phyloP scores from a whole-genome alignment of 2,113 vertebrate species.

The Laticauda colubrina region DNA sequence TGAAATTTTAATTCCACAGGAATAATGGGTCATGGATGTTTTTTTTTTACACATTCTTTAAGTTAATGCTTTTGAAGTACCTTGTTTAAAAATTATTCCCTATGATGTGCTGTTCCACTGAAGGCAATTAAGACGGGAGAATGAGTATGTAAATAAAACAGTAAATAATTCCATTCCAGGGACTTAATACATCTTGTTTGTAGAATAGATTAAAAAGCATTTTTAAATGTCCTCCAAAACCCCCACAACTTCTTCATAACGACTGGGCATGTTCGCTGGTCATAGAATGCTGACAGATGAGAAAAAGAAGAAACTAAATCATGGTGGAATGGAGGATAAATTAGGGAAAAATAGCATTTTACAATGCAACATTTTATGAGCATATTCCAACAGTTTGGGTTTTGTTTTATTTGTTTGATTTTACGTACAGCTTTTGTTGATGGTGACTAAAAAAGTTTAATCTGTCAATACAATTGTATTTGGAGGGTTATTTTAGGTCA shows the following conservation, averaged over 20 bases:
- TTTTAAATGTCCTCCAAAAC: background rate
- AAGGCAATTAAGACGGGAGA: background rate
- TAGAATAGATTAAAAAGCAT: too few species aligned
- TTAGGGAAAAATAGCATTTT: background rate
- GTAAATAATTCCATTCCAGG: background rate
- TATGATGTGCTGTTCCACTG: background rate
- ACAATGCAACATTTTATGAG: background rate
- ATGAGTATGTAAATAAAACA: background rate
- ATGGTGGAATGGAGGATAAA: background rate
- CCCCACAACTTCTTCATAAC: background rate
- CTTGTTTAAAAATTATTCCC: background rate
- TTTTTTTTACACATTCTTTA: background rate
- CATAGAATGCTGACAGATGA: background rate
- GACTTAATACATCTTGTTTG: background rate
- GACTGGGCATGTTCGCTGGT: background rate
- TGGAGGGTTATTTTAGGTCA: conserved; percentile 18
- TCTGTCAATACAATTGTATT: conserved; percentile 11
- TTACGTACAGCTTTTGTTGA: background rate
- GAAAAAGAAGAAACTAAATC: background rate
- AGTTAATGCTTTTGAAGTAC: background rate
- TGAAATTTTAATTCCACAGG: background rate
- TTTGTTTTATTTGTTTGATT: background rate
- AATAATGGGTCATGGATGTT: background rate
- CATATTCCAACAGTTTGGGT: background rate
- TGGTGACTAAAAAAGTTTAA: conserved; percentile 1